phyloP scores from a whole-genome alignment of 2,113 vertebrate genomes.

The Nesoenas mayeri region DNA sequence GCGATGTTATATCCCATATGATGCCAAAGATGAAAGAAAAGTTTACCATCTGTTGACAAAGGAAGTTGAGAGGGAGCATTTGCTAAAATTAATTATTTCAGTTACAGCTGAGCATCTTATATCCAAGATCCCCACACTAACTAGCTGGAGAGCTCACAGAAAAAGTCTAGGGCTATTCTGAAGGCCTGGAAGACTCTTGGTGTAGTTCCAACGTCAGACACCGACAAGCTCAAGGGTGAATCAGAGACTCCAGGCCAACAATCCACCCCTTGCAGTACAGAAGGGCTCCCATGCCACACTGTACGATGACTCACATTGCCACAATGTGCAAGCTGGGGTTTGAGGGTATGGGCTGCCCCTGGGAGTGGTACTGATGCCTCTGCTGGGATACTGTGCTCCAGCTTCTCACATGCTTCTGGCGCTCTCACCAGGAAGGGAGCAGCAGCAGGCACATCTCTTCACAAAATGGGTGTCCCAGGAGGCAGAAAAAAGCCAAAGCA shows the following conservation, averaged over 20 bases:
- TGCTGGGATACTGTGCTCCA: not conserved
- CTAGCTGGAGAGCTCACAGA: not conserved
- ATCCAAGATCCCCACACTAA: not conserved
- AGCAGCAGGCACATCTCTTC: not conserved
- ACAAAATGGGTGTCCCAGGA: not conserved
- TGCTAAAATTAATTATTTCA: slow-evolving; percentile 36
- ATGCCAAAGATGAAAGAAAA: slow-evolving; percentile 12
- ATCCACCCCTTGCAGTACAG: not conserved
- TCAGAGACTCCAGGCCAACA: not conserved
- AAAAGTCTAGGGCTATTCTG: not conserved
- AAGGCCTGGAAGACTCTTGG: not conserved
- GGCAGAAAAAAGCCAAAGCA: not conserved
- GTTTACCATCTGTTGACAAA: slow-evolving; percentile 53
- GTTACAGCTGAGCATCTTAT: not conserved
- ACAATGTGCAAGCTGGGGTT: fast-evolving
- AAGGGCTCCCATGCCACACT: not conserved
- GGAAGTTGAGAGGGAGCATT: not conserved
- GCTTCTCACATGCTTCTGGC: not conserved
- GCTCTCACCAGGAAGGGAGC: not conserved
- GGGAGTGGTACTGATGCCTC: not conserved
- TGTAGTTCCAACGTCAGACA: not conserved
- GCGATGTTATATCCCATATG: slow-evolving; percentile 13
- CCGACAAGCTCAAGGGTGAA: not conserved
- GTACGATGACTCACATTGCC: not conserved
- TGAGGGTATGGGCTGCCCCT: fast-evolving